Evolutionary conservation across 2,113 vertebrate genomes (phyloP).

Genomic region (Vimba vimba): DNA sequence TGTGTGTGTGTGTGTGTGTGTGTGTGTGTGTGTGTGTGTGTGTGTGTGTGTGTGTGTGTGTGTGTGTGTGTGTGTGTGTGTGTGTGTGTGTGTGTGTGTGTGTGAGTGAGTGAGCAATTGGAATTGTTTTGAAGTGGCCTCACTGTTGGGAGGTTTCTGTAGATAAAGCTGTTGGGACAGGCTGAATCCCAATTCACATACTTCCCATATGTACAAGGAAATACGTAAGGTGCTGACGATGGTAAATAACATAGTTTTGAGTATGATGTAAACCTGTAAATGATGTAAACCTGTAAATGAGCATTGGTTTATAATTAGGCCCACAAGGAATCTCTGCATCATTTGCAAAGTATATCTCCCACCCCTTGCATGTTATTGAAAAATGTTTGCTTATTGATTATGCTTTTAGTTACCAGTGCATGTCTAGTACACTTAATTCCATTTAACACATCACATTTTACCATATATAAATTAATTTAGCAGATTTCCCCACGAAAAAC

Average conservation of each 20-base stretch:
- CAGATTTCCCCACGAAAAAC: neutral
- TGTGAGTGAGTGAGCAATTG: neutral
- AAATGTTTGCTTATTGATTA: slow-evolving; percentile 2
- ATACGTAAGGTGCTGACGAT: slow-evolving; percentile 10
- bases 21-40: too few species aligned
- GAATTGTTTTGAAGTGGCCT: slow-evolving; percentile 31
- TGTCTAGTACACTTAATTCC: neutral
- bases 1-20: too few species aligned
- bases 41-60: neutral
- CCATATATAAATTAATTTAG: neutral
- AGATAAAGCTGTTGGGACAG: neutral
- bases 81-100: too few species aligned
- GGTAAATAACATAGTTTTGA: slow-evolving; percentile 4
- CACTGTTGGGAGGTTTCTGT: slow-evolving; percentile 23
- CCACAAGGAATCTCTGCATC: neutral
- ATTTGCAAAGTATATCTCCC: neutral
- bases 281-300: slow-evolving; percentile 13
- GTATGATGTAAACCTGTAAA: slow-evolving; percentile 23
- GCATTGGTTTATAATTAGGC: slow-evolving; percentile 21
- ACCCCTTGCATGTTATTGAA: neutral
- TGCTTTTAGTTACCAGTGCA: neutral
- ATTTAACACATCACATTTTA: neutral
- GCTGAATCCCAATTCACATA: neutral
- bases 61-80: neutral
- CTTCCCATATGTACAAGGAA: slow-evolving; percentile 7